Base-by-base conservation (phyloP, 2,113 vertebrate species). In the Myrmecophaga tridactyla region DNA sequence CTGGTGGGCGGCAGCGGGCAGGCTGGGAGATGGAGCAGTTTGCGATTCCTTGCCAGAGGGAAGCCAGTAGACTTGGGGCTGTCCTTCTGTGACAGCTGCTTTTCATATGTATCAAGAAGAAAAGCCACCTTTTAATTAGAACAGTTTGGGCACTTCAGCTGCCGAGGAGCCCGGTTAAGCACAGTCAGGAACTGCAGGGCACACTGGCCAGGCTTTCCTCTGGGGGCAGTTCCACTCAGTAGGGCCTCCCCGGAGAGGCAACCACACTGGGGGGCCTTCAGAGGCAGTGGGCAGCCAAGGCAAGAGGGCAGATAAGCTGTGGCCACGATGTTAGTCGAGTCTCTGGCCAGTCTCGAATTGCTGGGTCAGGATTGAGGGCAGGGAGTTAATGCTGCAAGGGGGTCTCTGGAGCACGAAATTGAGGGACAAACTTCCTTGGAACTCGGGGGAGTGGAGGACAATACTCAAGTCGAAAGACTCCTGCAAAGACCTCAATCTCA, bases 111-210 rank as follows among this genome's bases (percentile, higher is more conserved):
- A 75, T 95, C 84, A 60, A 91, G 93, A 75, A 83, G 69, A 82
- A 92, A 94, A 94, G 82, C 95, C 69, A 82, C 86, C 93, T 90
- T 96, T 95, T 96, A 81, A 96, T 96, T 94, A 96, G 94, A 86
- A 86, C 84, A 23, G 2, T 91, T 92, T 60, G 43, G 81, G 41
- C 14, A 9, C 6, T 82, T 15, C 43, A 78, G 23, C 31, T 51
- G 48, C 84, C 92, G 95, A 46, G 39, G 51, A 82, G 86, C 78
- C 65, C 63, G 13, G 73, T 95, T 70, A 77, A 39, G 23, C 76
- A 46, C 62, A 53, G 56, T 62, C 15, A 6, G 56, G n/a, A 43
- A 18, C 89, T 36, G 41, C 12, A 1, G 4, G 21, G 23, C 53
- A 23, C 4, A 29, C 1, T 51, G 23, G 25, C 67, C 56, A 58